Base-by-base conservation (phyloP, 2,888 invertebrate species). In the Doris montereyensis region DNA sequence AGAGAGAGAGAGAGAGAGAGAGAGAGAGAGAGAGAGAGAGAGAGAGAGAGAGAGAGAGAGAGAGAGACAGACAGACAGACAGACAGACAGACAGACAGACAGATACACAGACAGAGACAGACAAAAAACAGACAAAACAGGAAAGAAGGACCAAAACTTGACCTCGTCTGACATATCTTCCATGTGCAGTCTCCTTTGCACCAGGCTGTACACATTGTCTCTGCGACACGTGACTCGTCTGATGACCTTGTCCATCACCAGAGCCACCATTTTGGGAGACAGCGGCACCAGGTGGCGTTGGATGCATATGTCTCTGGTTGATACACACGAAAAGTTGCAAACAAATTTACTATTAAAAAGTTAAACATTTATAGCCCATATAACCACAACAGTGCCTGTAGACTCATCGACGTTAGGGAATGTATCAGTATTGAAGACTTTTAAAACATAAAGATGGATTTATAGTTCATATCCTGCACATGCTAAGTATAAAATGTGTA, bases 321-420 rank as follows among this genome's bases (percentile, higher is more conserved):
- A n/a, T n/a, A n/a, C n/a, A n/a, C n/a, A n/a, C n/a, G 21, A 74
- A 62, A 2, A 30, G 21, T 1, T 83, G 78, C 0, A 79, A 83
- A 58, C 85, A 78, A 67, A 87, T 85, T 88, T 88, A 89, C n/a
- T 86, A 80, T 4, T 88, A 81, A n/a, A n/a, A n/a, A n/a, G n/a
- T n/a, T n/a, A n/a, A n/a, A n/a, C n/a, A n/a, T n/a, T n/a, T n/a
- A n/a, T n/a, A n/a, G n/a, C n/a, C n/a, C n/a, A n/a, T n/a, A n/a
- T n/a, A 52, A 52, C 13, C 8, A 13, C 10, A 52, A 13, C 10
- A 52, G 8, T 13, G 13, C 26, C 28, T 67, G 24, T 67, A 24
- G 67, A 67, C 26, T 4, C 28, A 24, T 32, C 30, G 28, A 17
- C 13, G 26, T 26, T 26, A 28, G 5, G 28, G 28, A 3, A 26